Percentiles rank a stretch among this genome's conserved stretches.
Conservation (phyloP, 2,888 invertebrate genomes). For the Xestoiulus laeticollis region DNA sequence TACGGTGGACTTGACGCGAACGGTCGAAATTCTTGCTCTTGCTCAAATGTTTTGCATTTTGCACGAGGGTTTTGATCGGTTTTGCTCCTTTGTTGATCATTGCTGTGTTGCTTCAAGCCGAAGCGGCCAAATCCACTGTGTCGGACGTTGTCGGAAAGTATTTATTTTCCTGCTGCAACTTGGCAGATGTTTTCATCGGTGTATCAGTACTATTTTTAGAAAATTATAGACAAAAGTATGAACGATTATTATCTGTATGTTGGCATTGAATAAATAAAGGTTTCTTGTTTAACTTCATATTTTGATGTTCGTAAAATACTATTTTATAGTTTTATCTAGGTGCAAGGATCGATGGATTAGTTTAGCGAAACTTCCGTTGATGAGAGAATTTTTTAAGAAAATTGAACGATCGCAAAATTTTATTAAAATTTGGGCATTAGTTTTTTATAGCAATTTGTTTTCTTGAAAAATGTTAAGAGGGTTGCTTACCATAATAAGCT, state of each 20-base stretch:
- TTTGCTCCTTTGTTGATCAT: background rate
- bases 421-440: no score
- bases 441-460: no score
- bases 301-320: background rate
- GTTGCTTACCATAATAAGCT: no score
- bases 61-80: background rate
- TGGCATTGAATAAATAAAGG: conserved; percentile 48
- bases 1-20: background rate
- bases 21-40: conserved; percentile 8
- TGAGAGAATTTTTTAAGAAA: no score
- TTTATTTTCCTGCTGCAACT: conserved; percentile 18
- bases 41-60: conserved; percentile 45
- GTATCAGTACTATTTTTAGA: conserved; percentile 48
- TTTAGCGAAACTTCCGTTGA: background rate
- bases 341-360: background rate
- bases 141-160: conserved; percentile 27
- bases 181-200: background rate
- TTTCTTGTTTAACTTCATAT: conserved; percentile 49
- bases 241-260: conserved; percentile 46
- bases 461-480: no score
- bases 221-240: conserved; percentile 45
- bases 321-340: background rate
- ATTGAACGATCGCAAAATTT: no score
- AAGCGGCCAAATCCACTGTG: background rate
- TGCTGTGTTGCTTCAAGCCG: background rate